These are phyloP conservation scores for Labroides dimidiatus DNA, from an alignment of 2,797 vertebrate species.

Conservation along the genomic window DNA sequence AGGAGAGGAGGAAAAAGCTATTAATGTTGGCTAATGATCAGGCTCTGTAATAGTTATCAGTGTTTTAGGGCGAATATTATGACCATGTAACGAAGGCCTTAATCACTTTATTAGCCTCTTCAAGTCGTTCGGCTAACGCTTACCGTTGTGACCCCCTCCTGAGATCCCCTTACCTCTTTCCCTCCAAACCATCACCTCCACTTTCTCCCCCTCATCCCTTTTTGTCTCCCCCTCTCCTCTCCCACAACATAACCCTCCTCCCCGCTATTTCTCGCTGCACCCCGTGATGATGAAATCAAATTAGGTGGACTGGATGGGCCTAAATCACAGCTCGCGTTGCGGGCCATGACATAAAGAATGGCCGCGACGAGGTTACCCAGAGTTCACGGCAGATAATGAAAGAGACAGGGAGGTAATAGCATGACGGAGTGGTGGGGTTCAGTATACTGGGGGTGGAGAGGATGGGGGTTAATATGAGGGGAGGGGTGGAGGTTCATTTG, in stretches of 20 bases:
- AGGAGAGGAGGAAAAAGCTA: constrained; percentile 65
- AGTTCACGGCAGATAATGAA: constrained; percentile 91
- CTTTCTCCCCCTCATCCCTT: constrained; percentile 33
- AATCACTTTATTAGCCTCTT: constrained; percentile 88
- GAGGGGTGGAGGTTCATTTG: constrained; percentile 85
- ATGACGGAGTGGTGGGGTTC: constrained; percentile 86
- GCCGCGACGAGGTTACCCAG: constrained; percentile 86
- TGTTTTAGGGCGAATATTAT: constrained; percentile 87
- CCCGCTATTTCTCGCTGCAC: constrained; percentile 62
- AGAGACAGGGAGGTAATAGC: constrained; percentile 89
- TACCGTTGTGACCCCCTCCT: constrained; percentile 79
- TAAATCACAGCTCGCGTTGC: constrained; percentile 87
- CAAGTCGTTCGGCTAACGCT: constrained; percentile 85
- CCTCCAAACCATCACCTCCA: constrained; percentile 60
- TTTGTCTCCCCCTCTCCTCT: constrained; percentile 32
- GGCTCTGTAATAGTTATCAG: constrained; percentile 84
- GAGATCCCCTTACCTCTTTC: constrained; percentile 69
- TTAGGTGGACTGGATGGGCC: constrained; percentile 86
- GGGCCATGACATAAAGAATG: constrained; percentile 89
- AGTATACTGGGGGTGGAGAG: constrained; percentile 75
- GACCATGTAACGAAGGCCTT: constrained; percentile 85
- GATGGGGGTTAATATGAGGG: constrained; percentile 82
- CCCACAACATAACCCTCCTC: constrained; percentile 53
- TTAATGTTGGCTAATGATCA: constrained; percentile 82
- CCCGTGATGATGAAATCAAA: constrained; percentile 87